Conservation (phyloP, 2,888 invertebrate species). For the Eupithecia inturbata region DNA sequence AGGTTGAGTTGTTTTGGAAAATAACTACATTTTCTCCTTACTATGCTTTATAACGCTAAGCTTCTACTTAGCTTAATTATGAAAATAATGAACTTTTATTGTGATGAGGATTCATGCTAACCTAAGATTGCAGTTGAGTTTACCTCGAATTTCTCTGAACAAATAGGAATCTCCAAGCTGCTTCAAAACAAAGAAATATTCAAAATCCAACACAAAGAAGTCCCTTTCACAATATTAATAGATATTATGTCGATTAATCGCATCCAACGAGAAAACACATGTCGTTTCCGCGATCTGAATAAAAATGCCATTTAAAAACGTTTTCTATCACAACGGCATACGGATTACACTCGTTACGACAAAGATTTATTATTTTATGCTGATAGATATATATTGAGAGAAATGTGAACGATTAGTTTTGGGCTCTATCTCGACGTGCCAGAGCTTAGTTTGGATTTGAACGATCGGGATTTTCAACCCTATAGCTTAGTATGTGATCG, state of each 20-base stretch:
- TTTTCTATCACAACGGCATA: constrained; percentile 28
- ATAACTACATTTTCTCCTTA: not conserved
- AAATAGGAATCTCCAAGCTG: not conserved
- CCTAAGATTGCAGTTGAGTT: not conserved
- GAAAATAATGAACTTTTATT: no score
- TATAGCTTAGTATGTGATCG: constrained; percentile 17
- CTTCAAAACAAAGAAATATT: not conserved
- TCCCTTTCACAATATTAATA: constrained; percentile 35
- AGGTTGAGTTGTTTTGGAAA: not conserved
- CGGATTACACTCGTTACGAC: constrained; percentile 8
- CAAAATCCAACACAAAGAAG: constrained; percentile 31
- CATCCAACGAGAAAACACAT: constrained; percentile 37
- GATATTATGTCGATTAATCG: constrained; percentile 43
- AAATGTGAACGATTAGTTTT: constrained; percentile 15
- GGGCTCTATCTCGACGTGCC: constrained; percentile 18
- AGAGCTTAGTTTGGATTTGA: constrained; percentile 15
- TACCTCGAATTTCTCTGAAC: not conserved
- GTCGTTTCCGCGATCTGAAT: constrained; percentile 37
- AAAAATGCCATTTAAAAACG: constrained; percentile 29
- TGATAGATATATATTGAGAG: not conserved
- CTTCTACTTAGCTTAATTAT: no score
- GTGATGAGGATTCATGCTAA: not conserved
- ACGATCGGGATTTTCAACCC: constrained; percentile 16
- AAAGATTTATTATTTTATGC: not conserved
- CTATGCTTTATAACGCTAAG: no score